A percentile compares a stretch with the other conserved stretches of the same genome.
Conservation (phyloP, 2,113 vertebrate species). For the Gadus macrocephalus region DNA sequence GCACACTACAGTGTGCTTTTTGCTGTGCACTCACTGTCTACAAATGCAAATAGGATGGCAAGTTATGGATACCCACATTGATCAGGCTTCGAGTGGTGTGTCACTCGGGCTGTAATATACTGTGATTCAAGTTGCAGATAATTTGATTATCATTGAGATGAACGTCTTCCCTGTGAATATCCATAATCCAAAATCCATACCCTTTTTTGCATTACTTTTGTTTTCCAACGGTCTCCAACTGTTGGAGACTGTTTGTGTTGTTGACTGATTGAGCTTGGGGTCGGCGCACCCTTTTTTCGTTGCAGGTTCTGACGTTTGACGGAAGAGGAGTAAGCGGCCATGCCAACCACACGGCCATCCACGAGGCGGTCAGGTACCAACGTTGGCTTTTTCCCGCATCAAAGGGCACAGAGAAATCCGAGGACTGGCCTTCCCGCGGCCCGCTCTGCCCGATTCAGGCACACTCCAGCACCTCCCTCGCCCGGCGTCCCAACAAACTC, state of each 20-base stretch:
- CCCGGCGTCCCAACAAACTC: slow-evolving; percentile 42
- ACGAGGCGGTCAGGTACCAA: slow-evolving; percentile 81
- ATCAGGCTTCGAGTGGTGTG: too few relatives aligned
- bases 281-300: slow-evolving; percentile 40
- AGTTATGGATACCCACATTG: too few relatives aligned
- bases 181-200: too few relatives aligned
- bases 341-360: slow-evolving; percentile 82
- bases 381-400: slow-evolving; percentile 3
- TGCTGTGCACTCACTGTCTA: slow-evolving; percentile 35
- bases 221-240: slow-evolving; percentile 29
- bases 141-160: too few relatives aligned
- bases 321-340: slow-evolving; percentile 87
- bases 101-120: too few relatives aligned
- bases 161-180: too few relatives aligned
- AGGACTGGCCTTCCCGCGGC: neutral
- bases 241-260: slow-evolving; percentile 19
- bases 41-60: neutral
- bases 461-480: slow-evolving; percentile 30
- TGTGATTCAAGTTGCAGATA: too few relatives aligned
- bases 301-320: slow-evolving; percentile 94
- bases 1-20: slow-evolving; percentile 34
- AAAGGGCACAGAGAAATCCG: neutral
- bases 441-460: slow-evolving; percentile 25
- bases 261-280: slow-evolving; percentile 26
- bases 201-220: slow-evolving; percentile 20